Base-by-base conservation (phyloP, 1,140 invertebrate species). In the Drosophila burlai region DNA sequence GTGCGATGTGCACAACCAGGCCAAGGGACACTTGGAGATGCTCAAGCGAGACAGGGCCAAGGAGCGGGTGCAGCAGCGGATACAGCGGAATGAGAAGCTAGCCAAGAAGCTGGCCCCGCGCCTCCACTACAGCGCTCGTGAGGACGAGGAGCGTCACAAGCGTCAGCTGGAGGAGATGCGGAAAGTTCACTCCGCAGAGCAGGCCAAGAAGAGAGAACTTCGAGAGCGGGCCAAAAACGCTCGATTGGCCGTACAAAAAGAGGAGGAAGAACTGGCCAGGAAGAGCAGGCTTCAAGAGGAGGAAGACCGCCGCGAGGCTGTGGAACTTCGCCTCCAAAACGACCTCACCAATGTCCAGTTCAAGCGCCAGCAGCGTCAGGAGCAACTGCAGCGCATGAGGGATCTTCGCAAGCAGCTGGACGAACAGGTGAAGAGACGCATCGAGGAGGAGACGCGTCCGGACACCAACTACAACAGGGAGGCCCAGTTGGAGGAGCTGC, bases 1-100 rank as follows among this genome's bases (percentile, higher is more conserved):
- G 57, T 92, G 87, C 43, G 81, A 83, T 21, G 58, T 86, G 16
- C 91, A 92, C 54, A 92, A 91, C 61, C 45, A 75, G 26, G 87
- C 80, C 18, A 91, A 91, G 42, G 47, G 71, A 4, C 66, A 71
- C 9, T 15, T 92, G 55, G 91, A 92, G 31, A 34, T 26, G 11
- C 60, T 91, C 7, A 90, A 90, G 47, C 50, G 43, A 0, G 72
- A 82, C 10, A 45, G 64, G 29, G 64, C 67, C 15, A 57, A 52
- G 13, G 59, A 91, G 40, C 86, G 82, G 10, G 73, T 78, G 16
- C 62, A 71, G 59, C 58, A 67, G 9, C 78, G 83, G 9, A 60
- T 86, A 9, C 71, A 58, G 36, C 52, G 62, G 13, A 91, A 81
- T 8, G 81, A 78, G 18, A 67, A 75, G 40, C 73, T 85, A 2